Evolutionary conservation across 2,113 vertebrate species (phyloP).

Genomic region (Ophiodon elongatus): DNA sequence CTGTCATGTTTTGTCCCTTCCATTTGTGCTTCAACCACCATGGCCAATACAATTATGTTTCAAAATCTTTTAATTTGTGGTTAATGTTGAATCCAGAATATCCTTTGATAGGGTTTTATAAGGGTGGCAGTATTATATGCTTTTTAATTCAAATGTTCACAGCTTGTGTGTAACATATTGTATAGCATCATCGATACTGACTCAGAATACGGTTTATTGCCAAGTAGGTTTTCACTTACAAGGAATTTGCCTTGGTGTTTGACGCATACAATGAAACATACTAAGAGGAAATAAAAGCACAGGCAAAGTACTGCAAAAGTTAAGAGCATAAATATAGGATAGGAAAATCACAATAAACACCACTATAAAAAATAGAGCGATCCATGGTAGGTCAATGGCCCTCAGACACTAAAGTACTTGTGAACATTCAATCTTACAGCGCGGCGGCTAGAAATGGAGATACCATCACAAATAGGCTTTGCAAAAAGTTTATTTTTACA

Average conservation of each 20-base stretch:
- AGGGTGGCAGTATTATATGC: background rate
- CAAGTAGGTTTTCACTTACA: background rate
- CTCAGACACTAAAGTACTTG: constrained; percentile 31
- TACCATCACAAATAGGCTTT: constrained; percentile 37
- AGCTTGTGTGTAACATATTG: constrained; percentile 32
- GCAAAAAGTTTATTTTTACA: constrained; percentile 36
- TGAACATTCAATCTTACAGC: constrained; percentile 39
- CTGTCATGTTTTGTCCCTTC: constrained; percentile 40
- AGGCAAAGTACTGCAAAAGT: background rate
- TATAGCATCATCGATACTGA: constrained; percentile 4
- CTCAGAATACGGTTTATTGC: background rate
- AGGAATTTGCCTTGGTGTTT: background rate
- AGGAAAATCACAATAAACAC: background rate
- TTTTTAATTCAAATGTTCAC: constrained; percentile 14
- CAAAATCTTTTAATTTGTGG: constrained; percentile 42
- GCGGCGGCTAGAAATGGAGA: constrained; percentile 28
- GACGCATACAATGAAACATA: background rate
- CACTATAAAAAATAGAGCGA: constrained; percentile 2
- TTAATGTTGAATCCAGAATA: constrained; percentile 29
- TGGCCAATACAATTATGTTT: constrained; percentile 32
- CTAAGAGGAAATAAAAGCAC: background rate
- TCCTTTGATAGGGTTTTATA: constrained; percentile 20
- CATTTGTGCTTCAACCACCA: constrained; percentile 48
- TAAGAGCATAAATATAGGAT: background rate
- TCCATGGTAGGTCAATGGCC: constrained; percentile 34